Base-by-base conservation (phyloP, 2,797 vertebrate species). In the Cheirogaleus major region DNA sequence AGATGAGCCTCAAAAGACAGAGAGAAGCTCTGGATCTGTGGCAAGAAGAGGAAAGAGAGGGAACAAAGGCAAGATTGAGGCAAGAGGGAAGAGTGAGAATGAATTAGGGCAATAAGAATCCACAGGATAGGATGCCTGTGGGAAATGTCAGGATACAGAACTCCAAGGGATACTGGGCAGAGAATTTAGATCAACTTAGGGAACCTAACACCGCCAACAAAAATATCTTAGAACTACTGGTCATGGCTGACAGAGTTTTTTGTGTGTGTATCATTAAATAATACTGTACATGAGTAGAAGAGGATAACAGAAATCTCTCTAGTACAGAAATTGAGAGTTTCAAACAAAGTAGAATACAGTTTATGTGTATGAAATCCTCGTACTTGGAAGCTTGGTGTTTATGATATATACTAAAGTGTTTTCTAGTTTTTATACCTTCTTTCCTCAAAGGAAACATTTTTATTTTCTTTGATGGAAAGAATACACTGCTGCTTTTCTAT, bases 401-500 rank as follows among this genome's bases (percentile, higher is more conserved):
- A 15, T 81, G 72, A 88, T 87, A 88, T n/a, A 80, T 32, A 59
- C 43, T 89, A 13, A 52, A 22, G 11, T 59, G 30, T 92, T 86
- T 92, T 43, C 70, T 59, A 78, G 52, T 94, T 25, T 93, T 88
- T 82, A 38, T 12, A 89, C 9, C 48, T 70, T 63, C 12, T 89
- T 89, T 85, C 48, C 30, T 70, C 87, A 83, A 57, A 89, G 55
- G 57, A 89, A 82, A 86, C 18, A 85, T 90, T 70, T 79, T 78
- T 52, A 86, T 83, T 87, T 92, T 92, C 61, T 55, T 89, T 82
- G 25, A 89, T 85, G 52, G 52, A 81, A 43, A 96, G 22, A 86
- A 81, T 59, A 79, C 5, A 41, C 35, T 82, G 14, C 18, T 73
- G 57, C 13, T 95, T 92, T 89, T 95, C 57, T 90, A 50, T 38